Percentiles rank a stretch among this genome's conserved stretches.
phyloP scores from a whole-genome alignment of 2,888 invertebrate species.

The Bugulina stolonifera region DNA sequence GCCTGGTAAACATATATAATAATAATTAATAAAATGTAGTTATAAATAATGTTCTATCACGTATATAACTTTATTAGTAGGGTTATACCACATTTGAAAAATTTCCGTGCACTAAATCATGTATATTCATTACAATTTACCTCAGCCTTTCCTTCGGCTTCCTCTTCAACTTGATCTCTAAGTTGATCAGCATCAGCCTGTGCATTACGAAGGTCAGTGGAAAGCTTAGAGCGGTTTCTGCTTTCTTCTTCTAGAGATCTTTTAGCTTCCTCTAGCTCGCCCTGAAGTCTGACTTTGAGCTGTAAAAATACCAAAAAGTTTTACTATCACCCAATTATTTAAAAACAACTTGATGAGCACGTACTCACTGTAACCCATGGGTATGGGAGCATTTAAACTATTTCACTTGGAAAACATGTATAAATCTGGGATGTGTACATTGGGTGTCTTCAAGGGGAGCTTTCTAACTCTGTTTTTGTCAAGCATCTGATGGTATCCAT shows the following conservation, averaged over 20 bases:
- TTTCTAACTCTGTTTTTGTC: too few species aligned
- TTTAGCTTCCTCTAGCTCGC: slow-evolving; percentile 96
- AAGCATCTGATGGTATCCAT: too few species aligned
- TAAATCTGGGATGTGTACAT: too few species aligned
- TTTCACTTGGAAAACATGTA: too few species aligned
- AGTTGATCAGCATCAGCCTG: slow-evolving; percentile 98
- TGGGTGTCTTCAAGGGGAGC: too few species aligned
- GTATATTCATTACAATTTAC: slow-evolving; percentile 60
- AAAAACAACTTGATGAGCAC: too few species aligned
- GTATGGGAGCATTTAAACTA: too few species aligned
- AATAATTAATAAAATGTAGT: neutral
- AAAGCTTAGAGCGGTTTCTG: slow-evolving; percentile 49
- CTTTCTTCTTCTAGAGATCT: slow-evolving; percentile 92
- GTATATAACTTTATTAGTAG: too few species aligned
- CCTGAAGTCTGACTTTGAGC: slow-evolving; percentile 77
- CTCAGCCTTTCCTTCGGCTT: slow-evolving; percentile 97
- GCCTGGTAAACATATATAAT: neutral
- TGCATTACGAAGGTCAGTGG: slow-evolving; percentile 89
- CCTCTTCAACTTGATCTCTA: slow-evolving; percentile 98
- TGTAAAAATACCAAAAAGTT: neutral
- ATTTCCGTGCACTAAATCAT: neutral
- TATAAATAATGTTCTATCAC: too few species aligned
- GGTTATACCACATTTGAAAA: neutral
- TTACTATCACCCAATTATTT: too few species aligned
- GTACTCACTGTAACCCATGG: too few species aligned